These are phyloP conservation scores for Dynastes grantii DNA, from an alignment of 2,888 invertebrate genomes.

Conservation along the genomic window DNA sequence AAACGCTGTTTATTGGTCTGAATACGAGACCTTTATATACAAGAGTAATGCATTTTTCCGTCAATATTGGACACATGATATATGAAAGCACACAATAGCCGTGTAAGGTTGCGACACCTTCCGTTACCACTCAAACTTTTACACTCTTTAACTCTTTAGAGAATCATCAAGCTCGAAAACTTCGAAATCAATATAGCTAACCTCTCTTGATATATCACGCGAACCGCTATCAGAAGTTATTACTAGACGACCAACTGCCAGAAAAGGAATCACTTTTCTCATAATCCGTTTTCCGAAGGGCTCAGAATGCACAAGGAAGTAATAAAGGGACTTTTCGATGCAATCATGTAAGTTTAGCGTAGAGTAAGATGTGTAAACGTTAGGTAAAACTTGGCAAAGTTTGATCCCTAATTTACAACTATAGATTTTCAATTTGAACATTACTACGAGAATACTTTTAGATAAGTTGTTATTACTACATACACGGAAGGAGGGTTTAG, in stretches of 20 bases:
- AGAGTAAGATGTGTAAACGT: not conserved
- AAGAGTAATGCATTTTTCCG: constrained; percentile 46
- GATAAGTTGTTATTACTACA: too few species aligned
- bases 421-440: too few species aligned
- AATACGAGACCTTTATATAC: not conserved
- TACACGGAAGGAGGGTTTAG: too few species aligned
- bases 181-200: constrained; percentile 67
- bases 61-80: constrained; percentile 61
- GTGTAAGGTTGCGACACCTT: constrained; percentile 62
- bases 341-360: not conserved
- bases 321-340: constrained; percentile 19
- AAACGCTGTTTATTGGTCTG: too few species aligned
- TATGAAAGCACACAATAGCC: constrained; percentile 64
- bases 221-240: constrained; percentile 52
- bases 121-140: constrained; percentile 68
- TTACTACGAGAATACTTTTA: too few species aligned
- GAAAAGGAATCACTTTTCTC: constrained; percentile 20
- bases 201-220: constrained; percentile 49
- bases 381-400: too few species aligned
- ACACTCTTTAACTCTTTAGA: constrained; percentile 69
- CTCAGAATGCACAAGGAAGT: constrained; percentile 3
- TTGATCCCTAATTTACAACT: too few species aligned
- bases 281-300: not conserved
- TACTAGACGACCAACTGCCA: constrained; percentile 43
- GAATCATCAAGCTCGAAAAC: constrained; percentile 68